These are phyloP conservation scores for Guaruba guarouba DNA, from an alignment of 2,113 vertebrate genomes.

Conservation along the genomic window DNA sequence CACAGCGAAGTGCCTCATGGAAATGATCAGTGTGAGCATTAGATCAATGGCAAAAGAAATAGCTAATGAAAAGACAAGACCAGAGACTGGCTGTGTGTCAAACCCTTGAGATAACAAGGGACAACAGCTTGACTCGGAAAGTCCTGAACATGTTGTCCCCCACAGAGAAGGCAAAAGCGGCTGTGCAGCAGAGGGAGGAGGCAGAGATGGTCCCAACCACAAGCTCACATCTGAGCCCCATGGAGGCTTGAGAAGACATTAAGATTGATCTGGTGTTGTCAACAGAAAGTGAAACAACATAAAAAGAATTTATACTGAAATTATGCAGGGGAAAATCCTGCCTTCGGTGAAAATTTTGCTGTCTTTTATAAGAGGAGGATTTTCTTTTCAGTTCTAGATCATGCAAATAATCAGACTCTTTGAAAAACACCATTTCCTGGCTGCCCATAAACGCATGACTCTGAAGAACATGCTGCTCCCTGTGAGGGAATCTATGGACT, in stretches of 20 bases:
- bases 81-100: not conserved
- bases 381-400: not conserved
- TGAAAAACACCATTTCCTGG: not conserved
- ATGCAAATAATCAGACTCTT: not conserved
- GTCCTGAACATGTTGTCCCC: rapidly evolving
- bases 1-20: rapidly evolving
- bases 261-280: not conserved
- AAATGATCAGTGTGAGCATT: not conserved
- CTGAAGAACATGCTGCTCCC: not conserved
- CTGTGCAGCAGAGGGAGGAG: not conserved
- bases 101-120: not conserved
- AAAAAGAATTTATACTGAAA: not conserved
- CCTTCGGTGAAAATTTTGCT: not conserved
- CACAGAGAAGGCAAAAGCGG: not conserved
- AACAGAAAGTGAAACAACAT: not conserved
- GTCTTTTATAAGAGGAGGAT: not conserved
- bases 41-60: not conserved
- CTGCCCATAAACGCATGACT: rapidly evolving
- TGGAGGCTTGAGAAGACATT: not conserved
- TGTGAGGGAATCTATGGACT: not conserved
- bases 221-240: not conserved
- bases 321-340: not conserved
- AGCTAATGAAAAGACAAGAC: not conserved
- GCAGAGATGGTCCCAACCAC: not conserved
- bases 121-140: not conserved